phyloP scores from a whole-genome alignment of 2,888 invertebrate genomes.

The Muschampia plurimacula region DNA sequence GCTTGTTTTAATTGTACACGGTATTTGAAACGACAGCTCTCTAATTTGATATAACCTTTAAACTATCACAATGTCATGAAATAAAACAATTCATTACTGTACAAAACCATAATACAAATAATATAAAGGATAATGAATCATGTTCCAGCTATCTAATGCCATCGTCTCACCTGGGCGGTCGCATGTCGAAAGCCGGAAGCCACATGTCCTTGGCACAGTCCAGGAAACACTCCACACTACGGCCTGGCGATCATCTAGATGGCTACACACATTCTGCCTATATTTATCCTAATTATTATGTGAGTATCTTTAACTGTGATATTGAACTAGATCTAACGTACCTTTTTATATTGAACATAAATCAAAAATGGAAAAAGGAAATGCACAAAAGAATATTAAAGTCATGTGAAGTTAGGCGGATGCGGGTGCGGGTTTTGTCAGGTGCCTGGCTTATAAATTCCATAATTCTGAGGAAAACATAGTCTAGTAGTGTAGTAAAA shows the following conservation, averaged over 20 bases:
- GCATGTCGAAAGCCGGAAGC: slow-evolving; percentile 88
- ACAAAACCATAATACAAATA: slow-evolving; percentile 11
- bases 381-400: no score
- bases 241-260: slow-evolving; percentile 84
- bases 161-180: slow-evolving; percentile 81
- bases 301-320: slow-evolving; percentile 59
- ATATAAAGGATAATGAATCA: slow-evolving; percentile 8
- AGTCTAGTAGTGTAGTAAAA: no score
- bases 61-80: slow-evolving; percentile 9
- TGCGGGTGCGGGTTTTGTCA: no score
- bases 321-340: neutral
- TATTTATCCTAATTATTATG: slow-evolving; percentile 88
- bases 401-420: no score
- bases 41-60: neutral
- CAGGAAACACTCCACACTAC: slow-evolving; percentile 83
- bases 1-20: no score
- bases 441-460: no score
- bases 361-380: no score
- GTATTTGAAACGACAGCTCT: neutral
- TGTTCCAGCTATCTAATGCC: slow-evolving; percentile 75
- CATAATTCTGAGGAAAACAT: no score
- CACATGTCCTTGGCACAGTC: slow-evolving; percentile 86
- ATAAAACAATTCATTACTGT: slow-evolving; percentile 19
- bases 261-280: slow-evolving; percentile 83
- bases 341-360: no score